A percentile compares a stretch with the other conserved stretches of the same genome.
phyloP scores from a whole-genome alignment of 2,113 vertebrate genomes.

The Turnix velox region DNA sequence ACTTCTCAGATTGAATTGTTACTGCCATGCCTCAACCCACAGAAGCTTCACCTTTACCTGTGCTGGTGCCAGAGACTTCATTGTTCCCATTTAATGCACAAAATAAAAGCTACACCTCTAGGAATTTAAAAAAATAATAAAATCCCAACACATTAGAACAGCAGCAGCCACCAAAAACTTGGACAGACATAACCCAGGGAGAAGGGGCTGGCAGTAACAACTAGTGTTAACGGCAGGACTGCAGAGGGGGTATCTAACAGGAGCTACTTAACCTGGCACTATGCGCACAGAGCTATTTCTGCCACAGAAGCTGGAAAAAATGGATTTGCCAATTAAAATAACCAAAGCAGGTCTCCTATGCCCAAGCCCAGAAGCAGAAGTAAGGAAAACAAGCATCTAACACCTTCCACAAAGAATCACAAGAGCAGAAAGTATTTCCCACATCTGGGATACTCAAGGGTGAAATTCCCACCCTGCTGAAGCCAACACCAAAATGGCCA shows the following conservation, averaged over 20 bases:
- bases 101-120: not conserved
- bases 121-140: not conserved
- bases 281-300: conserved; percentile 31
- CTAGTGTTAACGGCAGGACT: conserved; percentile 45
- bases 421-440: not conserved
- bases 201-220: conserved; percentile 39
- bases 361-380: not conserved
- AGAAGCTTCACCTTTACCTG: not conserved
- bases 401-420: conserved; percentile 22
- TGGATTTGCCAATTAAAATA: conserved; percentile 45
- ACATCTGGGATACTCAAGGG: not conserved
- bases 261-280: conserved; percentile 59
- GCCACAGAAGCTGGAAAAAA: conserved; percentile 23
- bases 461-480: not conserved
- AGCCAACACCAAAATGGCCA: conserved; percentile 13
- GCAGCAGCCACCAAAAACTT: not conserved
- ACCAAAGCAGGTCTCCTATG: conserved; percentile 20
- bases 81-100: not conserved
- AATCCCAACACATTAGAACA: not conserved
- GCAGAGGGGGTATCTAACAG: conserved; percentile 58
- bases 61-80: not conserved
- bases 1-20: not conserved
- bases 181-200: not conserved
- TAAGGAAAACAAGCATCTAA: conserved; percentile 35
- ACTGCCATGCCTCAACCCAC: not conserved